These are phyloP conservation scores for Microplitis demolitor DNA, from an alignment of 1,140 invertebrate genomes.

Conservation along the genomic window DNA sequence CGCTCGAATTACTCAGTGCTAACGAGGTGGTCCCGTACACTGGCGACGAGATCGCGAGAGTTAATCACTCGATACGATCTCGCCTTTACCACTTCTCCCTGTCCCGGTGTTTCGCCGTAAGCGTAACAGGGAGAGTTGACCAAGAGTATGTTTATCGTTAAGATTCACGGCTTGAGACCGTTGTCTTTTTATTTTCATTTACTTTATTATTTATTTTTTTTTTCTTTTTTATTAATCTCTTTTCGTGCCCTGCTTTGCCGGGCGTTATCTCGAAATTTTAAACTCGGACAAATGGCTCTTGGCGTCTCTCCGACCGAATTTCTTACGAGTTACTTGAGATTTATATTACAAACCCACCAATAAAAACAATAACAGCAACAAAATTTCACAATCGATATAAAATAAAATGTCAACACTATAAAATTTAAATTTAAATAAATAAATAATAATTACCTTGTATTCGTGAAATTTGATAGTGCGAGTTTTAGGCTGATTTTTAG, in stretches of 20 bases:
- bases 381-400: too few relatives aligned
- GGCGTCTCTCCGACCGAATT: background rate
- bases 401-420: too few relatives aligned
- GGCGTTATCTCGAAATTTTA: background rate
- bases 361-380: too few relatives aligned
- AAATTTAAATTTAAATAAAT: background rate
- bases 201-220: background rate
- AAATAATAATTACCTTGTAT: slow-evolving; percentile 73
- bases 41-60: slow-evolving; percentile 45
- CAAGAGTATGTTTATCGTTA: background rate
- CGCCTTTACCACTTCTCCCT: slow-evolving; percentile 11
- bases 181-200: background rate
- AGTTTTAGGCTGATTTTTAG: slow-evolving; percentile 84
- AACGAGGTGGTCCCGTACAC: slow-evolving; percentile 48
- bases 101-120: too few relatives aligned
- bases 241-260: background rate
- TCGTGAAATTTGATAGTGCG: slow-evolving; percentile 97
- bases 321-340: background rate
- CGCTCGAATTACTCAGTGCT: slow-evolving; percentile 57
- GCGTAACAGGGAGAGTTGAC: background rate
- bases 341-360: too few relatives aligned
- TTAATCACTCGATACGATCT: slow-evolving; percentile 56
- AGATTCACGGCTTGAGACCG: background rate
- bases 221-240: background rate
- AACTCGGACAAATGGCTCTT: background rate